Percentiles rank a stretch among this genome's conserved stretches.
Conservation (phyloP, 2,797 vertebrate species). For the Muscicapa striata region DNA sequence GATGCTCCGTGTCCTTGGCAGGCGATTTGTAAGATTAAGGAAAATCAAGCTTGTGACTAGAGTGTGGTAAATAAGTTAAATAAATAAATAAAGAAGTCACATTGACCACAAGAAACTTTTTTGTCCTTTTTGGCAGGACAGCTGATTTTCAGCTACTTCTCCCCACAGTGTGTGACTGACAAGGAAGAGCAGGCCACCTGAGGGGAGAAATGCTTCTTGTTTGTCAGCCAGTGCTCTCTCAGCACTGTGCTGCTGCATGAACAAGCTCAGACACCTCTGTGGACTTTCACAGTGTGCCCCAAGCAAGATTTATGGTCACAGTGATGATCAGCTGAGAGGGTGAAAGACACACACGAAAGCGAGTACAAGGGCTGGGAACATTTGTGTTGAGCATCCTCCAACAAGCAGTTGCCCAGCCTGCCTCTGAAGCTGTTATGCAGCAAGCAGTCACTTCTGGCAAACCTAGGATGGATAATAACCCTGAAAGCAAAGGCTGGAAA, state of each 20-base stretch:
- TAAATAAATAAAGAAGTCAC: slow-evolving; percentile 24
- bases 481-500: neutral
- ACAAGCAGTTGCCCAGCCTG: neutral
- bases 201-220: slow-evolving; percentile 9
- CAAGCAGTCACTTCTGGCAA: neutral
- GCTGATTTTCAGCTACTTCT: slow-evolving; percentile 20
- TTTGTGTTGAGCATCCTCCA: neutral
- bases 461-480: neutral
- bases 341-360: neutral
- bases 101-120: neutral
- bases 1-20: slow-evolving; percentile 45
- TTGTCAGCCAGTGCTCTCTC: slow-evolving; percentile 9
- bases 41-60: slow-evolving; percentile 16
- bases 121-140: slow-evolving; percentile 30
- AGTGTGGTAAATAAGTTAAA: slow-evolving; percentile 59
- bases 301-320: neutral
- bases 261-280: neutral
- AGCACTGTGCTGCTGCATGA: neutral
- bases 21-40: slow-evolving; percentile 55
- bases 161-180: neutral
- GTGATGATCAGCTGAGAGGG: neutral
- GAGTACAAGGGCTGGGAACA: neutral
- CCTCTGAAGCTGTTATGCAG: neutral
- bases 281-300: neutral
- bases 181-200: slow-evolving; percentile 46